Percentiles rank a stretch among this genome's conserved stretches.
Conservation (phyloP, 2,888 invertebrate species). For the Minunthozetes semirufus region DNA sequence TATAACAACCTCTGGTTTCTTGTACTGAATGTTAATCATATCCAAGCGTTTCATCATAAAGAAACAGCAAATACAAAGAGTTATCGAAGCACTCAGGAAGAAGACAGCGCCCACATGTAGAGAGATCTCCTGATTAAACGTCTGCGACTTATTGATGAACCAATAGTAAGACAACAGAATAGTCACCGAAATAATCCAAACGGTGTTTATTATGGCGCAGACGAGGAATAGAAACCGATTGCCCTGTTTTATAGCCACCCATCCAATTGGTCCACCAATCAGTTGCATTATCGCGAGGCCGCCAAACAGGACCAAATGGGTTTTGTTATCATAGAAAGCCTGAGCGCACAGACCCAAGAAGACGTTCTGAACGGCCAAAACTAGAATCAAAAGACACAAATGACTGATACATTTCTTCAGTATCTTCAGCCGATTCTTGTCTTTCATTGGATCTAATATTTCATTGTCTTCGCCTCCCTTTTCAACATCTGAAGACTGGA, state of each 20-base stretch:
- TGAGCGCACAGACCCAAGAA: not conserved
- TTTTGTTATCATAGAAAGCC: not conserved
- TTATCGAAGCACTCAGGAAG: not conserved
- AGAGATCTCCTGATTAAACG: not conserved
- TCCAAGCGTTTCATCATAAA: not conserved
- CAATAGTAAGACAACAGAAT: not conserved
- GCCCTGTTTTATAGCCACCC: not conserved
- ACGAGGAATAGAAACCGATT: not conserved
- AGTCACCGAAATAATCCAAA: not conserved
- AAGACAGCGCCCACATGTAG: not conserved
- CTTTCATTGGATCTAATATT: not conserved
- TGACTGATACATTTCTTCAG: not conserved
- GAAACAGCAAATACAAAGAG: not conserved
- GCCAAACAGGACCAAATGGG: not conserved
- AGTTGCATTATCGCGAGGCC: not conserved
- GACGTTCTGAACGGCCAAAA: not conserved
- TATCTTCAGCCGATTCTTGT: not conserved
- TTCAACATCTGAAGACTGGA: too few species aligned
- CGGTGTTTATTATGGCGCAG: not conserved
- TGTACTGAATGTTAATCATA: not conserved
- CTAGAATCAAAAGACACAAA: not conserved
- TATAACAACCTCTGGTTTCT: too few species aligned
- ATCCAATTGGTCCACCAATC: not conserved
- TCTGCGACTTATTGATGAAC: not conserved
- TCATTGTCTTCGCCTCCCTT: too few species aligned